Percentiles rank a stretch among this genome's conserved stretches.
phyloP scores from a whole-genome alignment of 2,888 invertebrate species.

The Hydropsyche betteni region DNA sequence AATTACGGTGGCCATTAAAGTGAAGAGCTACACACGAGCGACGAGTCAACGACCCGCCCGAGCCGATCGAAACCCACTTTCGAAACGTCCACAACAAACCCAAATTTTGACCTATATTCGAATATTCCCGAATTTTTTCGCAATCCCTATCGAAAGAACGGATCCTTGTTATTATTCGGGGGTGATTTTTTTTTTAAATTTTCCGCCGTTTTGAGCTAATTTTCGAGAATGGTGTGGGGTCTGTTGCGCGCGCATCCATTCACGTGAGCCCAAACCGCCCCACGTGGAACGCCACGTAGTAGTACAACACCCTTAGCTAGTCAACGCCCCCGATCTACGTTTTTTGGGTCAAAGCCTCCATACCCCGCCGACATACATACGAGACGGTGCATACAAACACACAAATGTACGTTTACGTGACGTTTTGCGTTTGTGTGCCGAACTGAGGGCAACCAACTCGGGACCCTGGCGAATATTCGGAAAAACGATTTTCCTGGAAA shows the following conservation, averaged over 20 bases:
- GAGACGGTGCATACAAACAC: not conserved
- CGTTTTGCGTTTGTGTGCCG: not conserved
- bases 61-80: no score
- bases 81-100: no score
- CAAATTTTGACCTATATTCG: no score
- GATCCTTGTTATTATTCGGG: no score
- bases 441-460: not conserved
- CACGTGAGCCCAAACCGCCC: constrained; percentile 36
- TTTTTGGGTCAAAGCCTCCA: constrained; percentile 42
- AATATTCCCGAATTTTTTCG: no score
- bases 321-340: constrained; percentile 40
- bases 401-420: not conserved
- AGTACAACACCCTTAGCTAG: constrained; percentile 33
- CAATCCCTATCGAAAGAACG: no score
- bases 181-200: no score
- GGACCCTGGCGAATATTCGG: no score
- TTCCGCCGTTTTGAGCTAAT: no score
- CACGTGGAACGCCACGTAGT: constrained; percentile 35
- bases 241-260: constrained; percentile 39
- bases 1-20: no score
- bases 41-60: no score
- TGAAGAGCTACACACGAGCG: no score
- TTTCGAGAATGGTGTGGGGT: not conserved
- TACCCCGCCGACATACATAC: not conserved
- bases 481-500: not conserved